Evolutionary conservation across 2,888 invertebrate species (phyloP).

Genomic region (Galeruca laticollis): DNA sequence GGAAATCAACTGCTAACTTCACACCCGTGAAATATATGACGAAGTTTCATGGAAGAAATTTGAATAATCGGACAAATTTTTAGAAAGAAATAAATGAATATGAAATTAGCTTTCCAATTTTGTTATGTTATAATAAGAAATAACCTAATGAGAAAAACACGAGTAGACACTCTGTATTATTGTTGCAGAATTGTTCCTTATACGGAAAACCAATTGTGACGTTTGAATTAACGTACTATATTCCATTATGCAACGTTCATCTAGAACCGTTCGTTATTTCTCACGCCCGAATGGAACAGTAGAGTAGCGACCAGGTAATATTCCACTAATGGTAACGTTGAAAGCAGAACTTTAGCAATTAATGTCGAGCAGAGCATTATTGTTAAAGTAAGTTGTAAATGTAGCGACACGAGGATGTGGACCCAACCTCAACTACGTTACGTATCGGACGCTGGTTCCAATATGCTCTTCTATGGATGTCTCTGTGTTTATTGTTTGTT

Average conservation of each 20-base stretch:
- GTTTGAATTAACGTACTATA: background rate
- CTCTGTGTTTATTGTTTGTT: conserved; percentile 9
- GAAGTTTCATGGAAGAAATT: no score
- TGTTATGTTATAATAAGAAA: no score
- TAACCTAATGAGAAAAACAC: no score
- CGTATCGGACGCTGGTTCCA: conserved; percentile 19
- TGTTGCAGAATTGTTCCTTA: no score
- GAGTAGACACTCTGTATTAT: background rate
- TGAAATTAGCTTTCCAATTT: no score
- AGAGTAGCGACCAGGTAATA: conserved; percentile 27
- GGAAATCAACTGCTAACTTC: no score
- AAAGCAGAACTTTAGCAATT: conserved; percentile 40
- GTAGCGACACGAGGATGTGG: conserved; percentile 26
- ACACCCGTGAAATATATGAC: no score
- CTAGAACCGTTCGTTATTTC: background rate
- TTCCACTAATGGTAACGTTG: conserved; percentile 35
- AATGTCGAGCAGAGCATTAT: conserved; percentile 31
- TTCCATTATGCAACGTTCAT: background rate
- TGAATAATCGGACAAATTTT: no score
- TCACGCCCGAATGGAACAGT: background rate
- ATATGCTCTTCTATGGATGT: background rate
- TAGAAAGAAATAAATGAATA: no score
- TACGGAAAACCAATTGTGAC: no score
- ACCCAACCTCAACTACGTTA: conserved; percentile 5
- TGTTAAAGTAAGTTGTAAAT: conserved; percentile 34